phyloP scores from a whole-genome alignment of 2,113 vertebrate genomes.

The Crotalus tigris region DNA sequence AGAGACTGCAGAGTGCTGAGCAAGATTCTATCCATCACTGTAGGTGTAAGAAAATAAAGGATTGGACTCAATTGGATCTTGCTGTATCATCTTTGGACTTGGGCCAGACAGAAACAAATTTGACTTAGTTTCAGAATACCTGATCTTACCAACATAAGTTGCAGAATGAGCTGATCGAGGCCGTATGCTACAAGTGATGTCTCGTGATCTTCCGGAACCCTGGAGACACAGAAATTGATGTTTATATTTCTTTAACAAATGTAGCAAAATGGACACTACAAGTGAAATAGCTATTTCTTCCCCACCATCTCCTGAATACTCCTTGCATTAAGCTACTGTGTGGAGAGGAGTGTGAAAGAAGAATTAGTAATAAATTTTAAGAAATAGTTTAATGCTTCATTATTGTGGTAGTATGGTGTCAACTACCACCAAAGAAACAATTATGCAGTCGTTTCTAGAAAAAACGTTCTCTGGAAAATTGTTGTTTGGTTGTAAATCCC shows the following conservation, averaged over 20 bases:
- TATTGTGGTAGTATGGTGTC: background rate
- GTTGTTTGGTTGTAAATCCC: background rate
- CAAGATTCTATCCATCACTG: background rate
- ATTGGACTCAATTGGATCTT: background rate
- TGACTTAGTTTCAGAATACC: slow-evolving; percentile 1
- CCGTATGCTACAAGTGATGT: background rate
- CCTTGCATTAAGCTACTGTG: background rate
- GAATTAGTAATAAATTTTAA: background rate
- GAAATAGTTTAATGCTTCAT: background rate
- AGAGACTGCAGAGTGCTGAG: background rate
- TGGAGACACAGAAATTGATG: slow-evolving; percentile 8
- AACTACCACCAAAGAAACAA: background rate
- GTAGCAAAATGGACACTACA: background rate
- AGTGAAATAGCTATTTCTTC: background rate
- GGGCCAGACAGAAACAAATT: background rate
- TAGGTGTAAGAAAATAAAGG: background rate
- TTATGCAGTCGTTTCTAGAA: background rate
- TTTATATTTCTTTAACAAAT: background rate
- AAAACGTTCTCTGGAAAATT: background rate
- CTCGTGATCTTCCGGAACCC: slow-evolving; percentile 13
- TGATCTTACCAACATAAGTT: slow-evolving; percentile 41
- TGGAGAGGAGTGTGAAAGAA: background rate
- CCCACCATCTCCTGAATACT: background rate
- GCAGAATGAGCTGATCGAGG: rapidly evolving
- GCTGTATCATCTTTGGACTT: background rate